A percentile compares a stretch with the other conserved stretches of the same genome.
phyloP scores from a whole-genome alignment of 2,888 invertebrate genomes.

The Heliconius cydno region DNA sequence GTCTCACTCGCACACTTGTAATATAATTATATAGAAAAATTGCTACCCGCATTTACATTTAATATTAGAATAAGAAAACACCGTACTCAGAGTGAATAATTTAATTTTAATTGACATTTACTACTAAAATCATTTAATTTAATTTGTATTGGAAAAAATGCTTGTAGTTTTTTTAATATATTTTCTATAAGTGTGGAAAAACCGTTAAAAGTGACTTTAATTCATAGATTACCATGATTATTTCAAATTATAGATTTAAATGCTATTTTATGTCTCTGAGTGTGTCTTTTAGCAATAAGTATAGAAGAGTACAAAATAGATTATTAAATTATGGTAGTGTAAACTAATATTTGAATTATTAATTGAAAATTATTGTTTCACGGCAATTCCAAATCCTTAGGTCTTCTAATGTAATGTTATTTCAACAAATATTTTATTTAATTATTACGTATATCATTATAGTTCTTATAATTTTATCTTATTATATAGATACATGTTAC shows the following conservation, averaged over 20 bases:
- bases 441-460: not conserved
- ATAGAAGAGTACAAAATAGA: conserved; percentile 13
- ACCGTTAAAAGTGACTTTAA: no score
- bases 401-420: no score
- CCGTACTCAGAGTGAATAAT: not conserved
- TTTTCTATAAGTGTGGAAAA: not conserved
- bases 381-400: no score
- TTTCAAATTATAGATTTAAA: not conserved
- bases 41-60: not conserved
- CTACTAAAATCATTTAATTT: not conserved
- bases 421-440: not conserved
- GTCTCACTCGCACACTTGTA: conserved; percentile 14
- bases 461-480: no score
- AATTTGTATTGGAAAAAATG: not conserved
- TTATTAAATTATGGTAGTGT: not conserved
- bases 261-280: not conserved
- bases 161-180: not conserved
- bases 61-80: not conserved
- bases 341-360: no score
- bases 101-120: not conserved
- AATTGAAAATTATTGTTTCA: no score
- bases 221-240: no score
- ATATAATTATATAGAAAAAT: not conserved
- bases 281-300: not conserved
- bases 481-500: no score